phyloP scores from a whole-genome alignment of 2,113 vertebrate species.

The Anhinga rufa region DNA sequence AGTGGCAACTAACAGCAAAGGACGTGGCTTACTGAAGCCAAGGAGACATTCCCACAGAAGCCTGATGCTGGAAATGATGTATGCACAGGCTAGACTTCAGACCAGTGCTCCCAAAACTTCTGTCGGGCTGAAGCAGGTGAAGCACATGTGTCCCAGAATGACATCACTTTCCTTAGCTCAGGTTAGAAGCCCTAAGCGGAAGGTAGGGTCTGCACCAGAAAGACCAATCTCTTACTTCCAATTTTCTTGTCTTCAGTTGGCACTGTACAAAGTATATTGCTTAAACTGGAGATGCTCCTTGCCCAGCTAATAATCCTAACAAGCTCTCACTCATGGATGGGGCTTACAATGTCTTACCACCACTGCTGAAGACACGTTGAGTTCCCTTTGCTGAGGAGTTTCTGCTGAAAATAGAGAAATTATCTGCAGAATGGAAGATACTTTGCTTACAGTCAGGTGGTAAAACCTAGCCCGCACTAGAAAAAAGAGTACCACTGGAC shows the following conservation, averaged over 20 bases:
- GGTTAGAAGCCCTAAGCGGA: not conserved
- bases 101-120: not conserved
- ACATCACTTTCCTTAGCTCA: not conserved
- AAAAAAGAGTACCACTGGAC: not conserved
- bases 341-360: not conserved
- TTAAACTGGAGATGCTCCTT: not conserved
- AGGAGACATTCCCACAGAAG: not conserved
- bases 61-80: not conserved
- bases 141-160: not conserved
- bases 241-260: not conserved
- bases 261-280: not conserved
- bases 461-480: not conserved
- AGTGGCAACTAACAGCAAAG: not conserved
- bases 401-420: not conserved
- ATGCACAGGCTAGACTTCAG: not conserved
- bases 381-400: not conserved
- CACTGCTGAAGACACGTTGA: not conserved
- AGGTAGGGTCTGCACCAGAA: not conserved
- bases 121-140: not conserved
- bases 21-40: not conserved
- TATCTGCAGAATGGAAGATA: not conserved
- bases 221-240: not conserved
- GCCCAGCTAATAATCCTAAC: not conserved
- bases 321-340: not conserved
- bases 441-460: not conserved